Conservation (phyloP, 2,113 vertebrate genomes). For the Hymenochirus boettgeri region DNA sequence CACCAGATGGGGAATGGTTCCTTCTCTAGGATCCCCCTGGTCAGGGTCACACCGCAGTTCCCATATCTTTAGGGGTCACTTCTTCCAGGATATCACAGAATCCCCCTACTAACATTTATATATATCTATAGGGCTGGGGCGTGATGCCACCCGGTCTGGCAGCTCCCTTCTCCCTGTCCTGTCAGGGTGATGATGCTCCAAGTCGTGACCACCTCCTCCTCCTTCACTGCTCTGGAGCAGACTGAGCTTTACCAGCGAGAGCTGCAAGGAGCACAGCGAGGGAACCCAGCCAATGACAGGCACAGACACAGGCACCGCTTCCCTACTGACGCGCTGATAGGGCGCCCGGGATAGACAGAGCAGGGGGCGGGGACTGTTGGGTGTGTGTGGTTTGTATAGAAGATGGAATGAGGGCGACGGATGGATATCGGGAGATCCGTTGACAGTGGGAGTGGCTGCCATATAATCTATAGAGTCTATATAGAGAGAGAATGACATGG, state of each 20-base stretch:
- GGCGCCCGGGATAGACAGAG: not conserved
- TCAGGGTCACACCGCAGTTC: too few species aligned
- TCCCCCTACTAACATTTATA: too few species aligned
- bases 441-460: too few species aligned
- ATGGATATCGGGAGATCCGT: too few species aligned
- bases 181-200: not conserved
- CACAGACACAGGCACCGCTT: not conserved
- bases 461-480: too few species aligned
- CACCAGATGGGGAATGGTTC: not conserved
- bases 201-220: too few species aligned
- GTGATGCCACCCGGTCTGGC: not conserved
- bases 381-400: conserved; percentile 6
- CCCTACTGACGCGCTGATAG: not conserved
- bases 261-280: conserved; percentile 20
- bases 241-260: not conserved
- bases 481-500: too few species aligned
- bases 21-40: not conserved
- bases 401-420: too few species aligned
- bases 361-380: not conserved
- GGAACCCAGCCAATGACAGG: conserved; percentile 14
- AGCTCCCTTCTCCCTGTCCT: not conserved
- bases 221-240: conserved; percentile 1
- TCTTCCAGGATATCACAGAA: not conserved
- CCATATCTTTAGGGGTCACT: not conserved
- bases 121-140: too few species aligned